Evolutionary conservation across 2,888 invertebrate species (phyloP).

Genomic region (Volucella inanis): DNA sequence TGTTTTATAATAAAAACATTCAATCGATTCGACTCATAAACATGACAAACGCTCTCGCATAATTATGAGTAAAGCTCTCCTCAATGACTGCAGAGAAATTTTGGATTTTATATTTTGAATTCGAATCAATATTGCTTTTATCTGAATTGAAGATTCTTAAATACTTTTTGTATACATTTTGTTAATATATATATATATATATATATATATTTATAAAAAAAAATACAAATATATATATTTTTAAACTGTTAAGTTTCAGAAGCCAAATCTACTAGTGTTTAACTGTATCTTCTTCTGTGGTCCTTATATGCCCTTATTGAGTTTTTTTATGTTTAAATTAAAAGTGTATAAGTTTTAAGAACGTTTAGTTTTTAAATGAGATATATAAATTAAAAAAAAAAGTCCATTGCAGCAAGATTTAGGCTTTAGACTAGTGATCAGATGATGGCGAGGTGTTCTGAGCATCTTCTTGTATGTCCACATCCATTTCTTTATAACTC

Average conservation of each 20-base stretch:
- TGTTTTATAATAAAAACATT: constrained; percentile 2
- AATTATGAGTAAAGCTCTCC: too few species aligned
- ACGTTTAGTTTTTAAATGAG: constrained; percentile 57
- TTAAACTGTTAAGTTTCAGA: background rate
- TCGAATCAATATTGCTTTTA: too few species aligned
- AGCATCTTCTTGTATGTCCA: constrained; percentile 74
- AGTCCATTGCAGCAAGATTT: constrained; percentile 52
- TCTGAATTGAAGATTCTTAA: too few species aligned
- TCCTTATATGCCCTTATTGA: constrained; percentile 30
- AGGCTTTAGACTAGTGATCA: constrained; percentile 65
- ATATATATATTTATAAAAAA: constrained; percentile 1
- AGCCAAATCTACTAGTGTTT: constrained; percentile 23
- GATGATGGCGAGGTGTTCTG: constrained; percentile 75
- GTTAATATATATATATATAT: background rate
- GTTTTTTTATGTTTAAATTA: constrained; percentile 35
- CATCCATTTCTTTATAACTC: constrained; percentile 75
- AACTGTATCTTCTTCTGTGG: constrained; percentile 19
- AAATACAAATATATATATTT: constrained; percentile 5
- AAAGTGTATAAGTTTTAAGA: constrained; percentile 41
- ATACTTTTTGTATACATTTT: background rate
- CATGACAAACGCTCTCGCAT: too few species aligned
- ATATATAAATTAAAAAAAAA: constrained; percentile 51
- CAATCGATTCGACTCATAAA: too few species aligned
- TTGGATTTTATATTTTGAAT: too few species aligned
- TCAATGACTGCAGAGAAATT: too few species aligned